Evolutionary conservation across 2,113 vertebrate genomes (phyloP), one percentile per base, ranked within the genome.

Genomic region (Sturnus vulgaris): DNA sequence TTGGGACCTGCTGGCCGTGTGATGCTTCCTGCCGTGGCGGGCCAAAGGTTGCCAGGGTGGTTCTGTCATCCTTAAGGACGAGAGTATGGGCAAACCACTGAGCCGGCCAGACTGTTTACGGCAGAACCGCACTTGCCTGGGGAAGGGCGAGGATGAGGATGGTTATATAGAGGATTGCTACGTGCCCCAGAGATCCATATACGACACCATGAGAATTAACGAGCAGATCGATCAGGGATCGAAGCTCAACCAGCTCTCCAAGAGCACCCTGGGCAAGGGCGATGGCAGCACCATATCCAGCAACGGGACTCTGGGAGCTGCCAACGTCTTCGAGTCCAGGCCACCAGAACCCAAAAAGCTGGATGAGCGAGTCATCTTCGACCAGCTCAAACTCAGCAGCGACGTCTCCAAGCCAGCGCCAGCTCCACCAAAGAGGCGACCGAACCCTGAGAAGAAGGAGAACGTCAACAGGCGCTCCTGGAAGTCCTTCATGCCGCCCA

Each of bases 121-220:
- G 97, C 98, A 99, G 97, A 99, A 99, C 96, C 99, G 98, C 70
- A 98, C 98, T 53, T 99, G 99, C 96, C 98, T 99, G 87, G 99
- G 99, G 68, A 99, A 99, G 96, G 99, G 98, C 6, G 99, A 99
- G 42, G 99, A 99, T 64, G 99, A 99, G 64, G 99, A 99, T 85
- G 99, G 99, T 1, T 99, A 99, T 94, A 99, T 99, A 78, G 99
- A 99, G 94, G 99, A 99, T 87, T 99, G 99, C 96, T 99, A 99
- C 72, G 99, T 99, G 82, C 99, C 99, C n/a, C 99, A 99, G 97
- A 96, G 99, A 50, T 99, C 99, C 30, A 99, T 99, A 53, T 99
- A 99, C 31, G 99, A 99, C 93, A 99, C 99, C 0, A 99, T 99
- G 99, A 98, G 99, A 59, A 99, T 99, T 92, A 99, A 99, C 49